A percentile compares a stretch with the other conserved stretches of the same genome.
phyloP scores from a whole-genome alignment of 92 coral and sea anemone genomes.

The Phenganax subtilis region DNA sequence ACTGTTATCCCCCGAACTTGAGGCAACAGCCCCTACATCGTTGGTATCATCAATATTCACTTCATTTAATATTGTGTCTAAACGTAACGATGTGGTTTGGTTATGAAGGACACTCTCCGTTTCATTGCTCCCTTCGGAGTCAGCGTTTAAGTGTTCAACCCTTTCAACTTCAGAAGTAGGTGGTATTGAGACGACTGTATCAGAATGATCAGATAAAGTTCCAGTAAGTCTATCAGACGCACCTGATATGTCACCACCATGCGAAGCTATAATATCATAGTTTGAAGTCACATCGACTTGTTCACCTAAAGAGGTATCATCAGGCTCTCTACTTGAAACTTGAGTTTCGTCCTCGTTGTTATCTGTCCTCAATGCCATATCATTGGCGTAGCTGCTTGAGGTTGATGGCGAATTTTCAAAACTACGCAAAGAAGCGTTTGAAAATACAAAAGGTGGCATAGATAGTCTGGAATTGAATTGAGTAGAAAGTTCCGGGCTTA shows the following conservation, averaged over 20 bases:
- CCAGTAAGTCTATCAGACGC: background rate
- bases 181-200: background rate
- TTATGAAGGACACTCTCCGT: background rate
- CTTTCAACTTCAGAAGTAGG: background rate
- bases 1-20: background rate
- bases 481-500: background rate
- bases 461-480: conserved; percentile 20
- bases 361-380: conserved; percentile 3
- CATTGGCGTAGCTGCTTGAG: conserved; percentile 12
- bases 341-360: background rate
- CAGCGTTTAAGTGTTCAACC: background rate
- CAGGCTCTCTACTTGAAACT: conserved; percentile 8
- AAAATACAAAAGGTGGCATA: conserved; percentile 31
- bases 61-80: background rate
- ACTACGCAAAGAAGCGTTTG: conserved; percentile 19
- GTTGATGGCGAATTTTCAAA: conserved; percentile 29
- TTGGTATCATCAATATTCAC: background rate
- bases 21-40: background rate
- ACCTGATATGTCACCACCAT: background rate
- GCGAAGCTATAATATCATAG: background rate
- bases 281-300: background rate
- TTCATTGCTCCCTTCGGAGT: background rate
- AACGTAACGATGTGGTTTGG: background rate
- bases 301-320: conserved; percentile 2
- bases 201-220: background rate